phyloP scores from a whole-genome alignment of 1,140 invertebrate species.

The Rhopalosiphum padi region DNA sequence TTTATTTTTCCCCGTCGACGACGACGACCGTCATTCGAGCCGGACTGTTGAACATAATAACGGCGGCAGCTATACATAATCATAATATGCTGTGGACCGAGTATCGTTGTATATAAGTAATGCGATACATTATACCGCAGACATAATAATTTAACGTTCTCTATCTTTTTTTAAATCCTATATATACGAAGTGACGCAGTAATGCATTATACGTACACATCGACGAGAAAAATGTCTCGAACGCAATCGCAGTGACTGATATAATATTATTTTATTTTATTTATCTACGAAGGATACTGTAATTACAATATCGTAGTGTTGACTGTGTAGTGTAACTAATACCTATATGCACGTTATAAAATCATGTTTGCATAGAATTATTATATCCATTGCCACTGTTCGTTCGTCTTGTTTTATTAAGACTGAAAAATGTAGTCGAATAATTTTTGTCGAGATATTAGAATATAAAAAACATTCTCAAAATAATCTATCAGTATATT shows the following conservation, averaged over 20 bases:
- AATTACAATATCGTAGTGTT: no score
- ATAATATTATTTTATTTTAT: background rate
- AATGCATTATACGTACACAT: background rate
- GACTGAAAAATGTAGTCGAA: no score
- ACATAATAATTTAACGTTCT: background rate
- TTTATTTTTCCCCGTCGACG: background rate
- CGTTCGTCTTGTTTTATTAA: no score
- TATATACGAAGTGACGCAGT: background rate
- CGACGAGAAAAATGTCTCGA: background rate
- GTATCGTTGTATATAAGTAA: background rate
- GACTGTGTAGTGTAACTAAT: no score
- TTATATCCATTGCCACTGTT: no score
- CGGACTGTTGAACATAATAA: background rate
- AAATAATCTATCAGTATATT: no score
- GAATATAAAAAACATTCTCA: no score
- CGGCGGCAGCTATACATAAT: background rate
- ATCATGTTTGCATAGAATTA: no score
- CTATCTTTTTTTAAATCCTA: background rate
- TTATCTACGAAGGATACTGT: no score
- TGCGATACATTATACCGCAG: background rate
- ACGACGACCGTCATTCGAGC: background rate
- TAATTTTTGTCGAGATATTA: no score
- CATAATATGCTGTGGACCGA: background rate
- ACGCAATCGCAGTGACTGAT: background rate
- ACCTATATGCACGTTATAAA: no score